Evolutionary conservation across 2,888 invertebrate genomes (phyloP), one percentile per base, ranked within the genome.

Genomic region (Subacronicta megacephala): DNA sequence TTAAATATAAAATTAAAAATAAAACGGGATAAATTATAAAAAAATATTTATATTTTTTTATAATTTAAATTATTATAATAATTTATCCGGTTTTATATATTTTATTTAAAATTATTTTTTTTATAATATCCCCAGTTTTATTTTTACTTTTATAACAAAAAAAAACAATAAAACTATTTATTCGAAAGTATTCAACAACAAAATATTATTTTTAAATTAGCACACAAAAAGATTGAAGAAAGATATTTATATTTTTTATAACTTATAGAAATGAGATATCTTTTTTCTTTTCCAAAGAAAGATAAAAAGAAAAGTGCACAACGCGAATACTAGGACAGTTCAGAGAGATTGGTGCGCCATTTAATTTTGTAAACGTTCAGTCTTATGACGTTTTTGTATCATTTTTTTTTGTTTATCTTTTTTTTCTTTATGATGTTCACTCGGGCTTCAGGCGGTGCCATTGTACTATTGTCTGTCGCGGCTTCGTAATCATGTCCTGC

Each of bases 401-500:
- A 80, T 77, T 79, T 62, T 65, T 69, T 68, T 67, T 60, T 52
- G 70, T 53, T 53, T 44, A 56, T 10, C 10, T 0, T 26, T 65
- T 67, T 54, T 62, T 68, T 63, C 66, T 54, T 62, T 69, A 72
- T 73, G 80, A 82, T 65, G 55, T 80, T 96, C 97, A 98, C 89
- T 98, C 98, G 20, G 98, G 98, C 90, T 99, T 99, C 85, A 99
- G 95, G 89, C 99, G 97, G 94, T 99, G 99, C 99, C 99, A 99
- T 89, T 99, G 98, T 44, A 98, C 97, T 81, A 99, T 98, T 79
- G 98, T 98, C 94, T 99, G 99, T 74, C 98, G 95, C 17, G 99
- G 99, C 93, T 99, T 99, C 63, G 98, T 98, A 77, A 99, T 98
- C 99, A 99, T 99, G 87, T 99, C 99, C 84, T 98, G 98, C 99